These are phyloP conservation scores for Xestia sexstrigata DNA, from an alignment of 2,888 invertebrate genomes.

Conservation along the genomic window DNA sequence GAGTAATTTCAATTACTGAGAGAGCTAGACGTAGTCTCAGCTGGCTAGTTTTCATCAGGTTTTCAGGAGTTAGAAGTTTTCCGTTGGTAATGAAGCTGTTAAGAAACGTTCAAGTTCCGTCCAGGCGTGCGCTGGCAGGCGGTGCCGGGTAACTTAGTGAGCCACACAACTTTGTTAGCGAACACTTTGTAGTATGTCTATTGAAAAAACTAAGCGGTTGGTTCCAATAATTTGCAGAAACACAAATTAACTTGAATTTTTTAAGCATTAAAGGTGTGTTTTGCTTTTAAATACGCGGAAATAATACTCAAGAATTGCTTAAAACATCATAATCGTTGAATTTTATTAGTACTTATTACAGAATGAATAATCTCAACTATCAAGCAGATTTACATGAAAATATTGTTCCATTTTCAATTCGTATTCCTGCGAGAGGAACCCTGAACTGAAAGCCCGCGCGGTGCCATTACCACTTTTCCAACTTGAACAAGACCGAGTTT, in stretches of 20 bases:
- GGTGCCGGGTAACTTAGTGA: conserved; percentile 51
- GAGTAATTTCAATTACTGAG: conserved; percentile 53
- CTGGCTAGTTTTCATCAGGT: conserved; percentile 68
- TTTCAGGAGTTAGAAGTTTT: conserved; percentile 68
- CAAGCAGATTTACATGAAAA: conserved; percentile 45
- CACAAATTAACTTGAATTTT: neutral
- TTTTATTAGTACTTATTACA: conserved; percentile 2
- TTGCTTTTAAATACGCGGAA: neutral
- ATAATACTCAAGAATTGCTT: neutral
- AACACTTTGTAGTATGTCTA: conserved; percentile 66
- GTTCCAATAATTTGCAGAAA: conserved; percentile 44
- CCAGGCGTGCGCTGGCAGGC: conserved; percentile 58
- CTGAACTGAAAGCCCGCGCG: conserved; percentile 34
- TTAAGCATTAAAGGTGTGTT: neutral
- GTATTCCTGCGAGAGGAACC: conserved; percentile 37
- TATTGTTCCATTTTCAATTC: conserved; percentile 42
- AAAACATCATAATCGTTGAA: neutral
- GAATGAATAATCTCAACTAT: neutral
- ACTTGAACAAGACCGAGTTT: conserved; percentile 63
- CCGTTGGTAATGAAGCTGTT: conserved; percentile 73
- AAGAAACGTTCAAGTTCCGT: conserved; percentile 65
- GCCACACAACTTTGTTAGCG: conserved; percentile 70
- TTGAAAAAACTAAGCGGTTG: conserved; percentile 54
- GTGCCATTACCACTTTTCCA: conserved; percentile 65
- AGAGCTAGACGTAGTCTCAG: conserved; percentile 57